Conservation (phyloP, 2,113 vertebrate species). For the Gnathonemus longibarbis region DNA sequence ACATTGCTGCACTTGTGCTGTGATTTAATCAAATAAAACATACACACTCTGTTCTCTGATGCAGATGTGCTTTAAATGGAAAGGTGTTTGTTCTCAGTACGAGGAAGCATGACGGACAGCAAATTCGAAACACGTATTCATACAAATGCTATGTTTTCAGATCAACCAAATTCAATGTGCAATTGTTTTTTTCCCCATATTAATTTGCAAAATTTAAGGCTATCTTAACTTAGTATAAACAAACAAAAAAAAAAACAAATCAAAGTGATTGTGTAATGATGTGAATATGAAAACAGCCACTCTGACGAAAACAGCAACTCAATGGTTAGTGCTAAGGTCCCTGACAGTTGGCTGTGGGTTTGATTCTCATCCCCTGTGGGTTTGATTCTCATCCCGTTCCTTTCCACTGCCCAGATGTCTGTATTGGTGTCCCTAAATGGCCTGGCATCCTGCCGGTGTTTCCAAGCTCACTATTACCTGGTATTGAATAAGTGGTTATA, state of each 20-base stretch:
- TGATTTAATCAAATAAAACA: conserved; percentile 70
- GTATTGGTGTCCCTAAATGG: neutral
- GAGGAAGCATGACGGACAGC: neutral
- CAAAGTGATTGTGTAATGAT: neutral
- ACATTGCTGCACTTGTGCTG: conserved; percentile 56
- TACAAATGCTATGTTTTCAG: neutral
- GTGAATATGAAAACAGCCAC: neutral
- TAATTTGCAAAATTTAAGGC: neutral
- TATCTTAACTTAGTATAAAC: neutral
- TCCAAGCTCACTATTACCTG: neutral
- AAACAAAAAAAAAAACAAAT: neutral
- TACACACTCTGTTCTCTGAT: conserved; percentile 65
- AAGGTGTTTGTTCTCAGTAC: conserved; percentile 28
- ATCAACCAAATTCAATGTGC: neutral
- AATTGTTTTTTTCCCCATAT: neutral
- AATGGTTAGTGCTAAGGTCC: neutral
- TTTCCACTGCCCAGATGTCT: neutral
- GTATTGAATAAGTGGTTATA: neutral
- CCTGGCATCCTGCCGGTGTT: neutral
- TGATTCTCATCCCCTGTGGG: neutral
- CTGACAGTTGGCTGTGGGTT: neutral
- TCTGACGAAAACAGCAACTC: neutral
- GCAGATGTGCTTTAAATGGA: conserved; percentile 24
- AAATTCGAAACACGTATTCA: neutral
- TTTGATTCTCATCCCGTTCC: neutral